A percentile compares a stretch with the other conserved stretches of the same genome.
Evolutionary conservation across 2,888 invertebrate genomes (phyloP).

Genomic region (Onchidella celtica): DNA sequence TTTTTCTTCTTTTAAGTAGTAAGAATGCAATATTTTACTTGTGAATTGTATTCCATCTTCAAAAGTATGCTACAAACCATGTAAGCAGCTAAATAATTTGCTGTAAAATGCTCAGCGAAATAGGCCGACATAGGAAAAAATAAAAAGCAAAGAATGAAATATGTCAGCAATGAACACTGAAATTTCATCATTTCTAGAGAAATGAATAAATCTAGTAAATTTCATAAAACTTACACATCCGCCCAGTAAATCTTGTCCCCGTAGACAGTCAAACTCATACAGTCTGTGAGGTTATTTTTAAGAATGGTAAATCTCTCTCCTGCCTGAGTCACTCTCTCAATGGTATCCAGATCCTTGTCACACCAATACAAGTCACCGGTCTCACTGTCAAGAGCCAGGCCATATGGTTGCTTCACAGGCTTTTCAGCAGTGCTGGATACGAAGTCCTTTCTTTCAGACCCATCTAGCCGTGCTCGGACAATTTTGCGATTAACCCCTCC

Average conservation of each 20-base stretch:
- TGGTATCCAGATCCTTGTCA: conserved; percentile 85
- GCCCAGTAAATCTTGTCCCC: conserved; percentile 88
- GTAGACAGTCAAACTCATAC: conserved; percentile 85
- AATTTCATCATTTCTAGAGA: no score
- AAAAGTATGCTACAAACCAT: no score
- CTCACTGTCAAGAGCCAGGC: conserved; percentile 88
- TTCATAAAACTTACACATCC: conserved; percentile 88
- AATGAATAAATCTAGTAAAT: no score
- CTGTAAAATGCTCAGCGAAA: no score
- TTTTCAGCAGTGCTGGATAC: conserved; percentile 49
- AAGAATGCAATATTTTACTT: no score
- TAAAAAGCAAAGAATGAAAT: no score
- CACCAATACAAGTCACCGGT: conserved; percentile 91
- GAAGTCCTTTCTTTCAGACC: conserved; percentile 85
- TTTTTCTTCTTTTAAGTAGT: no score
- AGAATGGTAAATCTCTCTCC: conserved; percentile 53
- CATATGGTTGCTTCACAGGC: conserved; percentile 84
- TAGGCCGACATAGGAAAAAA: no score
- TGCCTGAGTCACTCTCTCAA: conserved; percentile 79
- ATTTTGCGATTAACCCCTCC: conserved; percentile 89
- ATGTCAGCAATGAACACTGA: no score
- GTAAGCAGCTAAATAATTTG: no score
- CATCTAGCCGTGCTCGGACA: conserved; percentile 89
- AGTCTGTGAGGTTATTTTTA: conserved; percentile 56
- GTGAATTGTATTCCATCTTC: no score